Base-by-base conservation (phyloP, 35 echinoderm and acorn worm genomes). In the Heliocidaris tuberculata region DNA sequence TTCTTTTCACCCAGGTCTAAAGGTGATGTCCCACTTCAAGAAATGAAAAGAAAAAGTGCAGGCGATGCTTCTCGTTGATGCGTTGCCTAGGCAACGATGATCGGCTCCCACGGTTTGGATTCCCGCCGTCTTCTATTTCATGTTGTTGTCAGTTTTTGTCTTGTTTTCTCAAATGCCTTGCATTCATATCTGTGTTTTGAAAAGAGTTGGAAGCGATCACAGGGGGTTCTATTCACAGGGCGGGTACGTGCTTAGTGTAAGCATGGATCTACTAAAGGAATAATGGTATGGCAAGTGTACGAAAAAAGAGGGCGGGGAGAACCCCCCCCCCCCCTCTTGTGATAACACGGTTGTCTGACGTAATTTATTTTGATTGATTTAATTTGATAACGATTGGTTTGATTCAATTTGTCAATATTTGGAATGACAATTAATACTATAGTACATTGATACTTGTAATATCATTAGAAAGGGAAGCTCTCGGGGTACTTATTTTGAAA, bases 171-270 rank as follows among this genome's bases (percentile, higher is more conserved):
- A n/a, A 78, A 78, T 78, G 65, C 21, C 27, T 78, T 78, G 65
- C 65, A 78, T 78, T 78, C 65, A 78, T 78, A 78, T 78, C 65
- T 78, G 65, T 78, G 65, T 78, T 78, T 78, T 78, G 65, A 78
- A 24, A 78, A 78, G 21, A 78, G 65, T 78, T 78, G n/a, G 21
- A n/a, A 24, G 7, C 5, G 65, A 78, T 21, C 65, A 27, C 65
- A 78, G 19, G 65, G 65, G 65, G 21, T 24, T 78, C 65, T 19
- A 24, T 24, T 78, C 65, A 27, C 65, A 78, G 65, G 27, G 21
- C 4, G 21, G 27, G 65, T 70, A 24, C 5, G 60, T 70, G 60
- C 35, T 42, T 42, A 42, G 35, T 42, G 35, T 42, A 3, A 42
- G 35, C 35, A 42, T 42, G 35, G 35, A 42, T 42, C 35, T 42